Conservation (phyloP, 1,140 invertebrate genomes). For the Papilio aristodemus region DNA sequence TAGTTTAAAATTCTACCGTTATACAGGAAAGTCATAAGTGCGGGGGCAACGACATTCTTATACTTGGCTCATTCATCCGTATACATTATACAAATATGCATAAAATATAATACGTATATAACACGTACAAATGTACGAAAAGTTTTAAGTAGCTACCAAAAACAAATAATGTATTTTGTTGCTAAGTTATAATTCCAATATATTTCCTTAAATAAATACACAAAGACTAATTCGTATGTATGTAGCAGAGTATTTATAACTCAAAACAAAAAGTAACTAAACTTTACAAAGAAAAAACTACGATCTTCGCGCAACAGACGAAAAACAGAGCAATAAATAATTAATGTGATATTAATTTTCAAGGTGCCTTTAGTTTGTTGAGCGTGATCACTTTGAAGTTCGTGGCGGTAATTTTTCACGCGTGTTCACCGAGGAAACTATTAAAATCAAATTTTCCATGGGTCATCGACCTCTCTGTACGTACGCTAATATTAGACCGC, state of each 20-base stretch:
- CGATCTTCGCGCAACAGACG: background rate
- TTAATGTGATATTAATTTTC: slow-evolving; percentile 26
- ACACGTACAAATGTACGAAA: background rate
- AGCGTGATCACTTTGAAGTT: slow-evolving; percentile 28
- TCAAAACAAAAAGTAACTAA: background rate
- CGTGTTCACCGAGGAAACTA: slow-evolving; percentile 26
- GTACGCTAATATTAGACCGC: slow-evolving; percentile 47
- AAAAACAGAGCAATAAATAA: slow-evolving; percentile 14
- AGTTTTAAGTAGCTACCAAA: background rate
- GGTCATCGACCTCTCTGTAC: slow-evolving; percentile 55
- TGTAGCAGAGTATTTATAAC: too few relatives aligned
- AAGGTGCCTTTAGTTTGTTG: slow-evolving; percentile 21
- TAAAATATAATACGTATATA: background rate
- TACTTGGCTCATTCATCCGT: background rate
- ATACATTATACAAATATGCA: background rate
- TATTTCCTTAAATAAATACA: background rate
- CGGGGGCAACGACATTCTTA: slow-evolving; percentile 1
- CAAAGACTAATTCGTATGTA: background rate
- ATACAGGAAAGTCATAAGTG: background rate
- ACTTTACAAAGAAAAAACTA: background rate
- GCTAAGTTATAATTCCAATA: background rate
- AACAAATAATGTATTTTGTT: too few relatives aligned
- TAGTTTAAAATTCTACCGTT: slow-evolving; percentile 1
- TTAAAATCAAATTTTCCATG: slow-evolving; percentile 40
- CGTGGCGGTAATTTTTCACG: slow-evolving; percentile 25